phyloP scores from a whole-genome alignment of 2,888 invertebrate species.

The Phyllotreta cruciferae region DNA sequence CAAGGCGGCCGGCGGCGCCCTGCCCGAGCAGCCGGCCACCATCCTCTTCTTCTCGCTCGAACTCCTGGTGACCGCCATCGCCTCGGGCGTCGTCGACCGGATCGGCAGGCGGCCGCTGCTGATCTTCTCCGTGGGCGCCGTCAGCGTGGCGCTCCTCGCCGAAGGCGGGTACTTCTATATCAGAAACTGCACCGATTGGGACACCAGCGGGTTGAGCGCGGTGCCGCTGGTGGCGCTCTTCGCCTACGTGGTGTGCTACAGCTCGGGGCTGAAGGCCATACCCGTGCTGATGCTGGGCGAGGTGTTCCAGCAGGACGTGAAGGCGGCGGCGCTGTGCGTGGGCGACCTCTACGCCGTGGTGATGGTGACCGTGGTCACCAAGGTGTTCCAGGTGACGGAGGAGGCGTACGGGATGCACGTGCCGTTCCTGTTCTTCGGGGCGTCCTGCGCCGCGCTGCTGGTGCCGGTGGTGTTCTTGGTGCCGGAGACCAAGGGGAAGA shows the following conservation, averaged over 20 bases:
- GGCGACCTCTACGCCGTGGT: constrained; percentile 63
- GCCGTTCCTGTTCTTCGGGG: constrained; percentile 71
- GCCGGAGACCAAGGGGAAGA: constrained; percentile 78
- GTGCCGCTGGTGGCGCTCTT: constrained; percentile 63
- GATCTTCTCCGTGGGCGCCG: constrained; percentile 61
- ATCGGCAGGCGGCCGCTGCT: constrained; percentile 65
- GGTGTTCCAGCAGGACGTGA: constrained; percentile 64
- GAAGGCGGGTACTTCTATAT: constrained; percentile 62
- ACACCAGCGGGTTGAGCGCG: constrained; percentile 55
- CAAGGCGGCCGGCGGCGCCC: constrained; percentile 56
- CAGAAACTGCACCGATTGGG: constrained; percentile 54
- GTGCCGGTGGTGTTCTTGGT: constrained; percentile 68
- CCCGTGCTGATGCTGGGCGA: constrained; percentile 64
- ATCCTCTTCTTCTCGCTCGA: constrained; percentile 62
- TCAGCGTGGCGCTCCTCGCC: constrained; percentile 57
- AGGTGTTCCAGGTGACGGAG: constrained; percentile 63
- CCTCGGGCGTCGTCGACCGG: constrained; percentile 67
- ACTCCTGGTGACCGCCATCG: constrained; percentile 64
- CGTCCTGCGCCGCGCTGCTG: constrained; percentile 67
- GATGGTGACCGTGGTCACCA: constrained; percentile 61
- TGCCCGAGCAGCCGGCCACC: constrained; percentile 56
- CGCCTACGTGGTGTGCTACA: constrained; percentile 62
- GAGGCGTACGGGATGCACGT: constrained; percentile 68
- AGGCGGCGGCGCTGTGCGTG: constrained; percentile 65
- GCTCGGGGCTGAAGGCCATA: constrained; percentile 63